Evolutionary conservation across 2,797 vertebrate species (phyloP).

Genomic region (Coranthus polyacanthus): DNA sequence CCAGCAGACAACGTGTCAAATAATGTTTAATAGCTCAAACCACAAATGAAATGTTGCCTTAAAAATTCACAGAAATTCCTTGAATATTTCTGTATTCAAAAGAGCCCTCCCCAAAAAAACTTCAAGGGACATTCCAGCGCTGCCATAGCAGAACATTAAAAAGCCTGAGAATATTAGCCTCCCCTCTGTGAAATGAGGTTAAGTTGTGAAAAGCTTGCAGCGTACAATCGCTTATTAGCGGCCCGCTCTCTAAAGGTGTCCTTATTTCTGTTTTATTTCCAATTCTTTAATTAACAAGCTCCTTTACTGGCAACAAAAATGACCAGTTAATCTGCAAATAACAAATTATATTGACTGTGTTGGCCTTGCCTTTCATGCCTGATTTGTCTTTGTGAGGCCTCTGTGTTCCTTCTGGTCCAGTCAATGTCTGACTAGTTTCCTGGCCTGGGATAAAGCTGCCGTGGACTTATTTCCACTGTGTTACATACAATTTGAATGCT

Average conservation of each 20-base stretch:
- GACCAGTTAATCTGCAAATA: conserved; percentile 75
- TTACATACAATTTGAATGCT: conserved; percentile 62
- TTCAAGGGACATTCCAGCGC: conserved; percentile 36
- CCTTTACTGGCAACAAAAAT: conserved; percentile 65
- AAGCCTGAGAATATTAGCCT: conserved; percentile 45
- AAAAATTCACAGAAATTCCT: conserved; percentile 49
- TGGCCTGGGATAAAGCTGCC: conserved; percentile 12
- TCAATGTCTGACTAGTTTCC: conserved; percentile 37
- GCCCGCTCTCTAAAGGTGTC: conserved; percentile 39
- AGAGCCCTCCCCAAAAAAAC: conserved; percentile 31
- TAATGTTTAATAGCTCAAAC: conserved; percentile 29
- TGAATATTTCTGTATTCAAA: conserved; percentile 49
- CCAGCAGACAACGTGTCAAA: conserved; percentile 28
- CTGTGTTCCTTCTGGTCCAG: conserved; percentile 36
- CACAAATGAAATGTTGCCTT: conserved; percentile 25
- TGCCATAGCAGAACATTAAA: conserved; percentile 42
- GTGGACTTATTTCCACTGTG: conserved; percentile 70
- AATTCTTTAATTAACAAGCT: conserved; percentile 59
- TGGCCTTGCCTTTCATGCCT: conserved; percentile 60
- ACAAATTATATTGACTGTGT: conserved; percentile 53
- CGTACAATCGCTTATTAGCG: conserved; percentile 52
- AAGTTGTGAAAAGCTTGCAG: conserved; percentile 56
- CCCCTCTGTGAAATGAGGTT: conserved; percentile 64
- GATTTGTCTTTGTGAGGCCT: conserved; percentile 56
- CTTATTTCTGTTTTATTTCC: conserved; percentile 58